These are phyloP conservation scores for Chromis chromis DNA, from an alignment of 2,797 vertebrate genomes.

Conservation along the genomic window DNA sequence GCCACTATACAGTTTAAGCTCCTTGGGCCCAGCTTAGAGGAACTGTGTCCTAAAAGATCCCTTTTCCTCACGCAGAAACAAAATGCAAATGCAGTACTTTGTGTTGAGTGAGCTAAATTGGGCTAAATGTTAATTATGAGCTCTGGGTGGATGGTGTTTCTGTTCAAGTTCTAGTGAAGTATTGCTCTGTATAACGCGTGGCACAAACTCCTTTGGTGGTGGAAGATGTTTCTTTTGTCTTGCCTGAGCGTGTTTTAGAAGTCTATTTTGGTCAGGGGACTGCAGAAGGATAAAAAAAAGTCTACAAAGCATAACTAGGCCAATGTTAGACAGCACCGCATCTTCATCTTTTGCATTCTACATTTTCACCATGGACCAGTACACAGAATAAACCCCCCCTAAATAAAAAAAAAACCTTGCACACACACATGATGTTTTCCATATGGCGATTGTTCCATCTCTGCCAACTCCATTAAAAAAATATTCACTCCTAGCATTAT, in stretches of 20 bases:
- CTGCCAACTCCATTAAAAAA: conserved; percentile 75
- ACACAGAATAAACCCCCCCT: conserved; percentile 28
- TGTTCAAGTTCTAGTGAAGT: conserved; percentile 78
- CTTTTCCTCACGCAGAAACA: conserved; percentile 65
- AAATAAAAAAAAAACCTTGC: conserved; percentile 10
- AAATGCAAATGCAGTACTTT: conserved; percentile 73
- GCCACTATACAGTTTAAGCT: conserved; percentile 53
- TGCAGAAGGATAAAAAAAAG: conserved; percentile 67
- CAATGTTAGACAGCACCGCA: conserved; percentile 64
- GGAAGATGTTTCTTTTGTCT: conserved; percentile 71
- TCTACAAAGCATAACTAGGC: conserved; percentile 75
- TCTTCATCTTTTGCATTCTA: conserved; percentile 63
- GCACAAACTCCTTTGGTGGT: conserved; percentile 75
- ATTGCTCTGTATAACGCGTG: conserved; percentile 76
- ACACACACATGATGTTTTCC: conserved; percentile 60
- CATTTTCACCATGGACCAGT: conserved; percentile 56
- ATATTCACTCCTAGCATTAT: conserved; percentile 72
- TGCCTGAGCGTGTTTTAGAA: conserved; percentile 73
- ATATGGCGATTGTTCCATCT: conserved; percentile 63
- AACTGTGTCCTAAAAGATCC: conserved; percentile 63
- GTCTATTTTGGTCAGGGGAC: conserved; percentile 81
- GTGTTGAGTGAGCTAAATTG: conserved; percentile 75
- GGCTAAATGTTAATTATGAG: conserved; percentile 81
- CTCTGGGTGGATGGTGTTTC: conserved; percentile 72
- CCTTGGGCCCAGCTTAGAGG: conserved; percentile 46